Conservation (phyloP, 2,113 vertebrate species). For the Prolemur simus region DNA sequence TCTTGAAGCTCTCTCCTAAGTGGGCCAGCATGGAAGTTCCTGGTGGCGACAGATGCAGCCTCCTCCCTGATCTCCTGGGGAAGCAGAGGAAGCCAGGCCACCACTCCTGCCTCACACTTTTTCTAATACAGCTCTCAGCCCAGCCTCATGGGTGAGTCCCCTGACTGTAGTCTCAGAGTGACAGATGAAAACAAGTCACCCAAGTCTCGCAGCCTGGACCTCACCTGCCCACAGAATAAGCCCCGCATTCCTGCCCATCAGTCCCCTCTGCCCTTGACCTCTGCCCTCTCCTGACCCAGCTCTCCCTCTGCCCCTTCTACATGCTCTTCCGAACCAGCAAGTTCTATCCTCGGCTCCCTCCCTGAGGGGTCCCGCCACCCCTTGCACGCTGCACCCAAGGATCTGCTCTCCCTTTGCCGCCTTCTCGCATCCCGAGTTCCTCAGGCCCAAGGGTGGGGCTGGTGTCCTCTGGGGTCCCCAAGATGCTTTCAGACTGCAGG, state of each 20-base stretch:
- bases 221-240: not conserved
- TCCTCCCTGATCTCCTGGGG: not conserved
- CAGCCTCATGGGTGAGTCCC: not conserved
- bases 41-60: not conserved
- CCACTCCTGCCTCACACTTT: not conserved
- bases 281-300: not conserved
- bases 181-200: not conserved
- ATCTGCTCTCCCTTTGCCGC: not conserved
- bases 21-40: not conserved
- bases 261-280: not conserved
- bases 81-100: not conserved
- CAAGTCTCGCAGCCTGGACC: not conserved
- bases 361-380: not conserved
- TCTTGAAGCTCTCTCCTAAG: not conserved
- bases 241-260: not conserved
- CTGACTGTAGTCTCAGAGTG: not conserved
- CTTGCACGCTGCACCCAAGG: not conserved
- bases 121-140: not conserved
- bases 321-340: not conserved
- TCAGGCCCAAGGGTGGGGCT: not conserved
- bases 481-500: not conserved
- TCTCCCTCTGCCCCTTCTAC: fast-evolving
- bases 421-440: not conserved
- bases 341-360: not conserved
- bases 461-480: not conserved